These are phyloP conservation scores for Agrochola litura DNA, from an alignment of 2,888 invertebrate species.

Conservation along the genomic window DNA sequence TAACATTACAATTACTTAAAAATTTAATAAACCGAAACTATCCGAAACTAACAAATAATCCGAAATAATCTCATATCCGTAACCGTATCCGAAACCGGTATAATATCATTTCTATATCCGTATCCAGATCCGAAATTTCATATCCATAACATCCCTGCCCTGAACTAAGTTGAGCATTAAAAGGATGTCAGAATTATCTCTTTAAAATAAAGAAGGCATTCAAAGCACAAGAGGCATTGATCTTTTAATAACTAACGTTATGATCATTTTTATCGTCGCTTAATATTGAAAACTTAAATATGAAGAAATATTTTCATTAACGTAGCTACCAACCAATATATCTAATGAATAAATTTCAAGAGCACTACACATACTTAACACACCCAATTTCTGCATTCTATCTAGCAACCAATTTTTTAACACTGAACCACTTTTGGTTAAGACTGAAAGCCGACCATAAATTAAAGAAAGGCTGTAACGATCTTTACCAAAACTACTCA, in stretches of 20 bases:
- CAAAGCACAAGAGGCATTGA: neutral
- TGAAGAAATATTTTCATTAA: neutral
- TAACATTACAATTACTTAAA: no score
- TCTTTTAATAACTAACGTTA: neutral
- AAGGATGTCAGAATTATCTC: neutral
- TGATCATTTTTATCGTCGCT: neutral
- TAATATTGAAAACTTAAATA: neutral
- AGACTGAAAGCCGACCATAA: conserved; percentile 37
- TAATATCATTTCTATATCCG: no score
- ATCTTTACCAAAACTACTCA: conserved; percentile 45
- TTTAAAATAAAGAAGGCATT: neutral
- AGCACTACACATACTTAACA: neutral
- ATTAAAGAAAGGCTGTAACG: conserved; percentile 25
- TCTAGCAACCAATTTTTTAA: neutral
- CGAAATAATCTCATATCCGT: no score
- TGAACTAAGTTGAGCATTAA: no score
- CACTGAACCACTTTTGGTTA: conserved; percentile 19
- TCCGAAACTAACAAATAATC: no score
- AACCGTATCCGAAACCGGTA: no score
- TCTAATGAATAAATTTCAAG: neutral
- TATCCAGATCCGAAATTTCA: no score
- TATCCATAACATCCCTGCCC: no score
- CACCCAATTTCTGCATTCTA: neutral
- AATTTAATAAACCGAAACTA: no score
- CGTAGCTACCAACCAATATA: neutral